Base-by-base conservation (phyloP, 2,888 invertebrate genomes). In the Ochropleura plecta region DNA sequence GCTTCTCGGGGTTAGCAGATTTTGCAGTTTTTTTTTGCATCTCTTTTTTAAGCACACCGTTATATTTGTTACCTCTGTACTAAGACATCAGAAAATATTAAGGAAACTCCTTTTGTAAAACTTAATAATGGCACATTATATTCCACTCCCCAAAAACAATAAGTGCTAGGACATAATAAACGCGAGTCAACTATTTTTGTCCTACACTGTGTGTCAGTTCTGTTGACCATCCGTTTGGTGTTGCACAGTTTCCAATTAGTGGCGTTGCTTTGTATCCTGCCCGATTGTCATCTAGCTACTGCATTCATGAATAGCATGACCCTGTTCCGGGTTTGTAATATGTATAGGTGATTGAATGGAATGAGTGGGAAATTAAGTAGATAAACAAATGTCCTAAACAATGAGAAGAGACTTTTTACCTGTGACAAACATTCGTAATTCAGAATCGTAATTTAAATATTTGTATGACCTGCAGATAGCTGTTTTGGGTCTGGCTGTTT, bases 181-280 rank as follows among this genome's bases (percentile, higher is more conserved):
- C 1, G 44, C 16, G 74, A 10, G 51, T 30, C 5, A 0, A 46
- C 8, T 74, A 46, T 75, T 46, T 3, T 53, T 75, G 75, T 46
- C 71, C n/a, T 3, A 40, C n/a, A 46, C 30, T 91, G 88, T 83
- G 90, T 75, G 82, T 86, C 86, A 85, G 79, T 81, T 77, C 70
- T 86, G 91, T 90, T 93, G 92, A 91, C 92, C 92, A 89, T 88
- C 90, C 89, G 90, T 89, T 90, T 86, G 87, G 88, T 83, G 86
- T 85, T 87, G 88, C 85, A 88, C 90, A 91, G 92, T 91, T 92
- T 92, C 93, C 94, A 95, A 95, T 94, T 95, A 95, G 94, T 87
- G 89, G 82, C 73, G 77, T 79, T 82, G 92, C 91, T 93, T 93
- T 93, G 91, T 92, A 84, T 89, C 89, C 87, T 74, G 73, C 30